Base-by-base conservation (phyloP, 2,888 invertebrate genomes). In the Harmothoe impar region DNA sequence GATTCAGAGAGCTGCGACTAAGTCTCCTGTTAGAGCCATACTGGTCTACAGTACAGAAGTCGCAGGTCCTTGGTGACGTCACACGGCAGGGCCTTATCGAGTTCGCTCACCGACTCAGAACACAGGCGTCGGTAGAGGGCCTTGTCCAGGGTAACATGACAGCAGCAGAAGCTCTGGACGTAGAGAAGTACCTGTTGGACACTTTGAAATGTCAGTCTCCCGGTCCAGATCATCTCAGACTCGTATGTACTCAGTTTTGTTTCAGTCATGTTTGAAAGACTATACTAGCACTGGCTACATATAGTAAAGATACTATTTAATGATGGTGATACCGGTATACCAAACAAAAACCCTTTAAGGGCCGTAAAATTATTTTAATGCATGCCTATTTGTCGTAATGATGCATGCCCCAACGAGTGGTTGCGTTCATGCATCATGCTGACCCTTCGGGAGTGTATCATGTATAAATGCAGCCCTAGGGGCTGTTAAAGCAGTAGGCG, bases 101-200 rank as follows among this genome's bases (percentile, higher is more conserved):
- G 17, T 90, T 90, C 35, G 89, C 35, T 10, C 3, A 15, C 0
- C 43, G 25, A n/a, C n/a, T 78, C 52, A 23, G 43, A 25, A 17
- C 43, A 0, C 25, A 29, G 35, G n/a, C 54, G 0, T 77, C 20
- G 77, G 78, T 89, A 7, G 89, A 89, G 52, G 89, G 89, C 7
- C 54, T 77, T 0, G 78, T 78, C 12, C 72, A 77, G 43, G 89
- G 89, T 10, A 89, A 89, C 78, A 77, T 89, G 35, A 89, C 89
- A 0, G 33, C 43, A 52, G 86, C 10, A 0, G 86, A 86, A 25
- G 52, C 86, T 25, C 15, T 54, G 3, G 86, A 86, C 0, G n/a
- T 86, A 12, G 89, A 89, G 35, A 33, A 62, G 35, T 89, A 68
- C 68, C 29, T 89, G 3, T 31, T 89, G 23, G 68, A 62, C 12